Evolutionary conservation across 2,888 invertebrate genomes (phyloP).

Genomic region (Branchinecta sandiegonensis): DNA sequence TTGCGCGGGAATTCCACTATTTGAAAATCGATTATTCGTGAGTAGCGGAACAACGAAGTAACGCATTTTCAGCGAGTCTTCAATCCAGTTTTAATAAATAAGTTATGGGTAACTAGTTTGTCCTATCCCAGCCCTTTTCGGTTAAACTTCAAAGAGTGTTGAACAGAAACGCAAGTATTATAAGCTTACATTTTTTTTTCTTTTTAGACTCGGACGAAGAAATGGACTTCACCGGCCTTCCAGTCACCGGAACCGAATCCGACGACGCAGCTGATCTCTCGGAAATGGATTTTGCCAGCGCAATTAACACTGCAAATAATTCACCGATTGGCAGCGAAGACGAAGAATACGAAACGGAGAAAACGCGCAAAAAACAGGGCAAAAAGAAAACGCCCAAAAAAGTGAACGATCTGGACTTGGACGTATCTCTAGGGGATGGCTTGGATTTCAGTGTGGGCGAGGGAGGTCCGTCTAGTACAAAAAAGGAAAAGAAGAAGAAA

Average conservation of each 20-base stretch:
- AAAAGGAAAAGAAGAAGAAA: slow-evolving; percentile 11
- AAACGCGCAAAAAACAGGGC: neutral
- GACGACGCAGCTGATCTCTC: slow-evolving; percentile 3
- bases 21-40: too few relatives aligned
- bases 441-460: neutral
- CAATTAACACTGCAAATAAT: slow-evolving; percentile 8
- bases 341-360: slow-evolving; percentile 10
- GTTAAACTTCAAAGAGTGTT: too few relatives aligned
- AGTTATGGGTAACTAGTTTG: too few relatives aligned
- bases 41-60: too few relatives aligned
- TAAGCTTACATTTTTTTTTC: neutral
- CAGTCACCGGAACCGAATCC: neutral
- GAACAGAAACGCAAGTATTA: neutral
- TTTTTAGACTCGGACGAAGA: slow-evolving; percentile 5
- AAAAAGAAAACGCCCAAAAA: slow-evolving; percentile 6
- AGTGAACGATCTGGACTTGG: slow-evolving; percentile 4
- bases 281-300: neutral
- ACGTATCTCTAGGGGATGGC: neutral
- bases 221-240: neutral
- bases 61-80: too few relatives aligned
- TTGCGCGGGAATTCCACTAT: neutral
- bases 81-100: too few relatives aligned
- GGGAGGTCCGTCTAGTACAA: neutral
- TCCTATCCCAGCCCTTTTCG: too few relatives aligned
- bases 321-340: neutral